Conservation (phyloP, 2,888 invertebrate genomes). For the Idaea aversata region DNA sequence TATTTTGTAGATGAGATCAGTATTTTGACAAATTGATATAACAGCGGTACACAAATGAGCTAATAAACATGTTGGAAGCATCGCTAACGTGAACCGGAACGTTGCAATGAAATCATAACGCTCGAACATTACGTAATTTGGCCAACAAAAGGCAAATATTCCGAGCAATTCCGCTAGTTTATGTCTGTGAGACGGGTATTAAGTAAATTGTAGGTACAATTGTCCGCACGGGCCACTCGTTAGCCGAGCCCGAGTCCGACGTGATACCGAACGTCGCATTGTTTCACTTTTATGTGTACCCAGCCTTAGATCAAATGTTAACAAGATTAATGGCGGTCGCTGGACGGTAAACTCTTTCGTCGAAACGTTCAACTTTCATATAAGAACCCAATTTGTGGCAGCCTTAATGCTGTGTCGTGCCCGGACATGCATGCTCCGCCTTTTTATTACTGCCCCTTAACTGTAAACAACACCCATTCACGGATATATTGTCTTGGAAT, state of each 20-base stretch:
- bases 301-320: constrained; percentile 73
- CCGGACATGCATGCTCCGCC: constrained; percentile 70
- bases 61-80: constrained; percentile 39
- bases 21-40: constrained; percentile 21
- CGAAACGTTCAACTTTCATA: constrained; percentile 74
- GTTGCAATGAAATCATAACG: constrained; percentile 66
- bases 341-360: constrained; percentile 63
- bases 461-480: constrained; percentile 77
- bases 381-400: constrained; percentile 74
- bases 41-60: constrained; percentile 29
- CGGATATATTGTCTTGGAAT: constrained; percentile 49
- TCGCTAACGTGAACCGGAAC: constrained; percentile 38
- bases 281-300: constrained; percentile 72
- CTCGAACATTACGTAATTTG: constrained; percentile 67
- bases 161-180: constrained; percentile 66
- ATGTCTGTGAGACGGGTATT: constrained; percentile 69
- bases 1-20: constrained; percentile 33
- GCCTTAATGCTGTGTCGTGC: constrained; percentile 72
- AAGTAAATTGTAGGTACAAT: constrained; percentile 75
- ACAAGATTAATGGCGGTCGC: constrained; percentile 73
- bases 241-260: constrained; percentile 54
- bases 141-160: constrained; percentile 71
- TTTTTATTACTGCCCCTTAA: constrained; percentile 78
- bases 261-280: constrained; percentile 73
- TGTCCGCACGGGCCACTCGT: constrained; percentile 77